Base-by-base conservation (phyloP, 2,797 vertebrate genomes). In the Neomorphus geoffroyi region DNA sequence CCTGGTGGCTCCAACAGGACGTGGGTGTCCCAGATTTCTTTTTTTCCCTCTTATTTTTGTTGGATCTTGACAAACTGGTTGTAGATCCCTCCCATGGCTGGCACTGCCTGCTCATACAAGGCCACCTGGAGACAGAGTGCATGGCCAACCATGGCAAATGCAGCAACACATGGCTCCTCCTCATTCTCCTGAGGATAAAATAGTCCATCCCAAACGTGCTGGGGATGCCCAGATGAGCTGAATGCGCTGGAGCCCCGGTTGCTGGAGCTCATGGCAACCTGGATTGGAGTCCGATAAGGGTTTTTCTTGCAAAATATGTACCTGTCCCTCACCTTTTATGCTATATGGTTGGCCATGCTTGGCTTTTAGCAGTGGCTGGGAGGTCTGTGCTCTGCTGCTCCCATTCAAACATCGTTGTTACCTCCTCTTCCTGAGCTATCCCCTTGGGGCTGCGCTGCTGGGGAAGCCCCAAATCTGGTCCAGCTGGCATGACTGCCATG, bases 171-270 rank as follows among this genome's bases (percentile, higher is more conserved):
- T 69, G 71, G 13, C 43, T 46, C 13, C 11, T 79, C 27, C 45
- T 82, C 27, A 17, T 73, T 35, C 46, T 82, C 56, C 60, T 43
- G 18, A 37, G 60, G 53, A 13, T 28, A 8, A 28, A 18, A n/a
- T 70, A 92, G 7, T 39, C 50, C 17, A 45, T 46, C 71, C 73
- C 57, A 78, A 90, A 35, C 51, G 37, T 35, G 11, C 27, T 0
- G 3, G 51, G 35, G 48, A 11, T 56, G 28, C 9, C 46, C 18
- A 28, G n/a, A 27, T 27, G 66, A 81, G 27, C n/a, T 32, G 66
- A 11, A 4, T 1, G 6, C 1, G 1, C 3, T 9, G 9, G 9
- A 46, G 2, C 3, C 1, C 22, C 57, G 33, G 9, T 18, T 57
- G 13, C 6, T 28, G 56, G 43, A 45, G 18, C 48, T 74, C 37